Conservation (phyloP, 2,797 vertebrate genomes). For the Scyliorhinus canicula region DNA sequence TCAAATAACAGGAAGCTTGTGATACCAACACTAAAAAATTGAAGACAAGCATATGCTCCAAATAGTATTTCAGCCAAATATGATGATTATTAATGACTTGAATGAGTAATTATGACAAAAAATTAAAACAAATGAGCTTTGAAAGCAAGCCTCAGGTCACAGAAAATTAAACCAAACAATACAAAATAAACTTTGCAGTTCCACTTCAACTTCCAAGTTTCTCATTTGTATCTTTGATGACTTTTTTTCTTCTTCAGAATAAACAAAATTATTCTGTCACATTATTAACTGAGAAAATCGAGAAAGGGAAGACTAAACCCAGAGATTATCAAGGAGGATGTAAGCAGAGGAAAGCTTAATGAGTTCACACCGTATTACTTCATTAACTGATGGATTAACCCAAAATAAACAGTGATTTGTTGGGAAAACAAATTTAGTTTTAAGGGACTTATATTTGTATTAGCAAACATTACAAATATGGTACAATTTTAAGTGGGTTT, state of each 20-base stretch:
- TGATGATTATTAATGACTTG: constrained; percentile 16
- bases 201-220: not conserved
- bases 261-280: not conserved
- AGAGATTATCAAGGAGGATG: not conserved
- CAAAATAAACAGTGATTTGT: too few relatives aligned
- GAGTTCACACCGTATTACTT: not conserved
- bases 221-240: not conserved
- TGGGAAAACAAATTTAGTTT: too few relatives aligned
- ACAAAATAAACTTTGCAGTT: not conserved
- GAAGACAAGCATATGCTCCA: constrained; percentile 4
- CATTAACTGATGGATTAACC: not conserved
- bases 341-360: not conserved
- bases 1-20: not conserved
- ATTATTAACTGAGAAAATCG: not conserved
- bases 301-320: not conserved
- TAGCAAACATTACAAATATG: too few relatives aligned
- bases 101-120: not conserved
- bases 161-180: constrained; percentile 9
- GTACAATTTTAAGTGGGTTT: too few relatives aligned
- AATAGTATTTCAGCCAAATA: not conserved
- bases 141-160: not conserved
- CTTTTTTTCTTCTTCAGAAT: not conserved
- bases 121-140: not conserved
- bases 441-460: too few relatives aligned
- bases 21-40: not conserved